A percentile compares a stretch with the other conserved stretches of the same genome.
Evolutionary conservation across 2,888 invertebrate species (phyloP).

Genomic region (Druceiella hillmani): DNA sequence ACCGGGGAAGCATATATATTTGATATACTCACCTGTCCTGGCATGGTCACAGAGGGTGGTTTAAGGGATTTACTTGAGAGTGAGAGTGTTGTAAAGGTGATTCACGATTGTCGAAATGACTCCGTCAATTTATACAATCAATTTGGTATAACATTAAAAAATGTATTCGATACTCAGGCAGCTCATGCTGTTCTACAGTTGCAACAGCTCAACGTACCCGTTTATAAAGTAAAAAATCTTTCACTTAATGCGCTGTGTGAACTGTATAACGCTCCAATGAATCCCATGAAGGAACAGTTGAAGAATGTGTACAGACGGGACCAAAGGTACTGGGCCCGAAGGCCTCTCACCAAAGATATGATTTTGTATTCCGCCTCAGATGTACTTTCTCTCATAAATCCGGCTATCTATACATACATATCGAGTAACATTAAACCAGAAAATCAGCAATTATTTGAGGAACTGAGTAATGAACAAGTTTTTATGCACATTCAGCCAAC

Average conservation of each 20-base stretch:
- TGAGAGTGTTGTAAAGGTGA: constrained; percentile 77
- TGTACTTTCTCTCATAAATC: constrained; percentile 80
- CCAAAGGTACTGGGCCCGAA: constrained; percentile 83
- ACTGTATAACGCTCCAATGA: constrained; percentile 79
- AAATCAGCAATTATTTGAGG: constrained; percentile 67
- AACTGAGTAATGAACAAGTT: constrained; percentile 84
- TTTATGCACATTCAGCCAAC: constrained; percentile 80
- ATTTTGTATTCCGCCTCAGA: constrained; percentile 87
- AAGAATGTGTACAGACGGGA: constrained; percentile 81
- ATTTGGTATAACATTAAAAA: constrained; percentile 74
- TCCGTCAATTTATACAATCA: constrained; percentile 83
- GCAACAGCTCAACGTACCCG: constrained; percentile 84
- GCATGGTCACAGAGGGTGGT: constrained; percentile 71
- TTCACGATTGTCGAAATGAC: constrained; percentile 90
- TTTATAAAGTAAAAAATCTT: constrained; percentile 91
- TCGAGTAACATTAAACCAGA: constrained; percentile 65
- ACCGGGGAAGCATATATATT: constrained; percentile 81
- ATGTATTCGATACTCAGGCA: constrained; percentile 90
- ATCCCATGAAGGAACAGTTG: constrained; percentile 86
- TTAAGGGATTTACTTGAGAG: constrained; percentile 76
- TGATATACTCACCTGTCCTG: constrained; percentile 81
- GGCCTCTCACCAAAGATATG: constrained; percentile 88
- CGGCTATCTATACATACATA: constrained; percentile 70
- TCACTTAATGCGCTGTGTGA: constrained; percentile 89
- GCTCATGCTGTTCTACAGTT: constrained; percentile 89